phyloP scores from a whole-genome alignment of 1,140 invertebrate species.

The Dermatophagoides farinae region DNA sequence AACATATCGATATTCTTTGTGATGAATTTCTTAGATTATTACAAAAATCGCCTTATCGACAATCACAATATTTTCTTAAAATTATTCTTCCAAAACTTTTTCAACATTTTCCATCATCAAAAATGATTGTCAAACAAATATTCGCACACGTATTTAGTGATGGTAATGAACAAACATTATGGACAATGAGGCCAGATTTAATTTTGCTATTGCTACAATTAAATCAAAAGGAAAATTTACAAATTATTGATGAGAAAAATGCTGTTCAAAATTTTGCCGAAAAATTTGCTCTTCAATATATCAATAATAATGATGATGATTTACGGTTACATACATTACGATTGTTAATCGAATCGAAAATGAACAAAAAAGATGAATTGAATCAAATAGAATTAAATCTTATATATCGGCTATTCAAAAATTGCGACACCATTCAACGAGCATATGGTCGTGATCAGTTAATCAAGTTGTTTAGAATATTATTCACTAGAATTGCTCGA shows the following conservation, averaged over 20 bases:
- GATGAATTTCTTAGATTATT: neutral
- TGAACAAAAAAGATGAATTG: neutral
- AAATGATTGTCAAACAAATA: neutral
- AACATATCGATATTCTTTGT: neutral
- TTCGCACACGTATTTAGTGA: neutral
- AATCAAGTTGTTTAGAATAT: neutral
- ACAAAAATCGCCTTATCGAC: neutral
- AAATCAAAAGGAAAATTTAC: neutral
- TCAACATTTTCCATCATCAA: neutral
- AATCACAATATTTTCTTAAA: neutral
- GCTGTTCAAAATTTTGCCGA: neutral
- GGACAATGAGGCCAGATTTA: neutral
- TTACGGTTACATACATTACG: neutral
- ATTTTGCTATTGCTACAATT: neutral
- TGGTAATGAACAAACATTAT: neutral
- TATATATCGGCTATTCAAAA: neutral
- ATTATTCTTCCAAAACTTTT: constrained; percentile 1
- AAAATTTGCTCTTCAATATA: neutral
- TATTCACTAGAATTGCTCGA: neutral
- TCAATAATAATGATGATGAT: neutral
- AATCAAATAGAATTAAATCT: neutral
- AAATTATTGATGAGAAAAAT: neutral
- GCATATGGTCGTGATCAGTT: neutral
- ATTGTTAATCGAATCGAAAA: neutral
- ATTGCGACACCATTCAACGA: neutral